phyloP scores from a whole-genome alignment of 2,888 invertebrate species.

The Sarcophaga variegata region DNA sequence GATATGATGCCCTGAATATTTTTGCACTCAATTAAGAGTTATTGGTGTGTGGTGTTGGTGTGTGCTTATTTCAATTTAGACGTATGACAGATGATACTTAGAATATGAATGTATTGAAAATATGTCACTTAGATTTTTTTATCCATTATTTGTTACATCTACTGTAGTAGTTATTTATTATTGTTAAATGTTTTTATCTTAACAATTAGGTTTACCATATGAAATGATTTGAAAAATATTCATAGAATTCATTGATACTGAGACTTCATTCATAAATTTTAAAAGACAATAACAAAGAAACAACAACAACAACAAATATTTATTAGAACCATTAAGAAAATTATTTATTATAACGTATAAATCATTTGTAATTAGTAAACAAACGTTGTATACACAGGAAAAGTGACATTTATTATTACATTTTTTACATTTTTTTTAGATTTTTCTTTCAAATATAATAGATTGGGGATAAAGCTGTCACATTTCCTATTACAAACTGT shows the following conservation, averaged over 20 bases:
- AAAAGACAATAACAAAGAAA: neutral
- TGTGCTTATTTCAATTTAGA: too few relatives aligned
- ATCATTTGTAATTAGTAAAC: neutral
- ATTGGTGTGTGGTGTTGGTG: neutral
- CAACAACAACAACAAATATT: neutral
- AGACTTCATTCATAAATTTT: neutral
- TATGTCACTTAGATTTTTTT: neutral
- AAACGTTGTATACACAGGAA: neutral
- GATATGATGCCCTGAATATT: conserved; percentile 52
- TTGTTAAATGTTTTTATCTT: neutral
- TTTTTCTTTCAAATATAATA: too few relatives aligned
- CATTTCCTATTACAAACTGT: too few relatives aligned
- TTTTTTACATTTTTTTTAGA: too few relatives aligned
- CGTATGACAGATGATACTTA: too few relatives aligned
- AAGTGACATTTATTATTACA: too few relatives aligned
- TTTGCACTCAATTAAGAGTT: conserved; percentile 47
- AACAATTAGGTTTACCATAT: neutral
- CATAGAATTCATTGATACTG: neutral
- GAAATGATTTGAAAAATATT: neutral
- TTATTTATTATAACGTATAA: neutral
- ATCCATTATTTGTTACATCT: neutral
- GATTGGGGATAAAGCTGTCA: too few relatives aligned
- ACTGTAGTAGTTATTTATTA: neutral
- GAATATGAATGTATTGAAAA: too few relatives aligned
- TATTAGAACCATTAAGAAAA: neutral